phyloP scores from a whole-genome alignment of 2,888 invertebrate species.

The Podotricha telesiphe region DNA sequence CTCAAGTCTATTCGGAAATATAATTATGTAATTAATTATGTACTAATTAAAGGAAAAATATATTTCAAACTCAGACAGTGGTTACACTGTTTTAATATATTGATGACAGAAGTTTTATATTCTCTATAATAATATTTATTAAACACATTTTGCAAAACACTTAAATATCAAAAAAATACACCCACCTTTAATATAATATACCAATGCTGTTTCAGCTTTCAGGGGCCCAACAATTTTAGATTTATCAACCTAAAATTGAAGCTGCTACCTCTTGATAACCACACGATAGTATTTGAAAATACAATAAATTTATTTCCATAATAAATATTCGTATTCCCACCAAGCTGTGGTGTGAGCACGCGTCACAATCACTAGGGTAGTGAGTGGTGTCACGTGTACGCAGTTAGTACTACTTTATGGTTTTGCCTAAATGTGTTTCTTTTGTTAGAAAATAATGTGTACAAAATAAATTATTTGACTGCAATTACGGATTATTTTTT shows the following conservation, averaged over 20 bases:
- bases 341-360: constrained; percentile 34
- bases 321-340: constrained; percentile 35
- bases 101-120: too few relatives aligned
- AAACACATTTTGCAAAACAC: too few relatives aligned
- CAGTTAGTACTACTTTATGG: constrained; percentile 55
- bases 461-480: background rate
- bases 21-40: too few relatives aligned
- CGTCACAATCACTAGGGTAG: constrained; percentile 52
- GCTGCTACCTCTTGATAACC: background rate
- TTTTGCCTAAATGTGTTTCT: constrained; percentile 33
- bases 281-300: background rate
- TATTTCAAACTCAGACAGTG: too few relatives aligned
- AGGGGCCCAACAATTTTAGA: background rate
- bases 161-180: too few relatives aligned
- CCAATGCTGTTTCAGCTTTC: background rate
- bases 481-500: background rate
- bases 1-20: too few relatives aligned
- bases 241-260: background rate
- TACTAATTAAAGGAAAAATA: too few relatives aligned
- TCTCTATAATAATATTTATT: too few relatives aligned
- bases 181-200: too few relatives aligned
- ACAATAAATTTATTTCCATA: constrained; percentile 18
- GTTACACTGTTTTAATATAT: too few relatives aligned
- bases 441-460: constrained; percentile 15
- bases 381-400: constrained; percentile 74